Evolutionary conservation across 2,888 invertebrate genomes (phyloP), one percentile per base, ranked within the genome.

Genomic region (Xanthorhoe spadicearia): DNA sequence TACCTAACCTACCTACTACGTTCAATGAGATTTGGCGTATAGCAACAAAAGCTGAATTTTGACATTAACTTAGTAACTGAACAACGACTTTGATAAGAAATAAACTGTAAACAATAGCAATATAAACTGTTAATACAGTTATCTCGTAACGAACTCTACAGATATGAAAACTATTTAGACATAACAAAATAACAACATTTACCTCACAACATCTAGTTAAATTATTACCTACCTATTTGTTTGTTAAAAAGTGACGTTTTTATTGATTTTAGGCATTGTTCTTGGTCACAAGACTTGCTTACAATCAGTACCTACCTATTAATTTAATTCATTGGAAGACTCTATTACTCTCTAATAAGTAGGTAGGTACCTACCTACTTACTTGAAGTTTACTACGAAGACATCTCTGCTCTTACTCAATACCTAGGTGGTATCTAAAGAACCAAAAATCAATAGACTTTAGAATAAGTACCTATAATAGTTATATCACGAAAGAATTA

Each of bases 41-140:
- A 89, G 88, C 89, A 89, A 89, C 87, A 85, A 85, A 78, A 80
- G 75, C 83, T 78, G 77, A 86, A 84, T 88, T 89, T 88, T 84
- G 84, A 89, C 84, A 84, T 83, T 81, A 83, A 81, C 77, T 82
- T 83, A 88, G 90, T 90, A 89, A 89, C 84, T 82, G 83, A 78
- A 43, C 56, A 68, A 67, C 79, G 79, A 84, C 75, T 77, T 72
- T 77, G 89, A 90, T 90, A 91, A 89, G 84, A 79, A 86, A 85
- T 83, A 83, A 77, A 86, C 88, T 89, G 87, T 92, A 90, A 92
- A 92, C 89, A 92, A 88, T 87, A 80, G 83, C 78, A 80, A 78
- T 68, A 67, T 81, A 77, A 75, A 81, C 75, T 77, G 76, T 77
- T 78, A 77, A 78, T 78, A 78, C 43, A 56, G 43, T 79, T 74